phyloP scores from a whole-genome alignment of 1,140 invertebrate genomes.

The Drosophila mayri region DNA sequence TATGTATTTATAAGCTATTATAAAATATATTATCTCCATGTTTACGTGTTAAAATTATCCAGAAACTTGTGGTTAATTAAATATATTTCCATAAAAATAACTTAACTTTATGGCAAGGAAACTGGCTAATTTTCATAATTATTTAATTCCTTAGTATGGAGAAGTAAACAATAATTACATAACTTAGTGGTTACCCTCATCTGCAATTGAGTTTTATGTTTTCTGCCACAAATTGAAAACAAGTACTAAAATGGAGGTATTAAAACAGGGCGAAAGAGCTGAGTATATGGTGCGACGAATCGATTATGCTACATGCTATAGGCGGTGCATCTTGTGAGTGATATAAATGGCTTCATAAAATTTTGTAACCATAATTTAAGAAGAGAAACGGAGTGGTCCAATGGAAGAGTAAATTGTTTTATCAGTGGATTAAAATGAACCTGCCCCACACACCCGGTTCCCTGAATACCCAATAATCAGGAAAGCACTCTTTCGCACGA shows the following conservation, averaged over 20 bases:
- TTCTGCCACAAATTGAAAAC: slow-evolving; percentile 66
- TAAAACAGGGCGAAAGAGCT: slow-evolving; percentile 20
- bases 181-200: slow-evolving; percentile 27
- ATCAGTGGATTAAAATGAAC: slow-evolving; percentile 62
- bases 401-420: slow-evolving; percentile 70
- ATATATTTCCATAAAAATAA: slow-evolving; percentile 32
- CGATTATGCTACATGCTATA: slow-evolving; percentile 61
- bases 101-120: slow-evolving; percentile 39
- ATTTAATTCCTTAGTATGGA: slow-evolving; percentile 54
- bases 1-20: background rate
- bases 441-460: background rate
- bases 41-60: background rate
- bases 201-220: slow-evolving; percentile 18
- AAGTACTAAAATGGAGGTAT: slow-evolving; percentile 53
- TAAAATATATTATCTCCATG: background rate
- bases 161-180: slow-evolving; percentile 53
- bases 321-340: slow-evolving; percentile 58
- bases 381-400: slow-evolving; percentile 15
- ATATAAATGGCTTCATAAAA: slow-evolving; percentile 83
- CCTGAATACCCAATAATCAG: slow-evolving; percentile 49
- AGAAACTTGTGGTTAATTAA: slow-evolving; percentile 1
- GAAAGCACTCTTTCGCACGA: slow-evolving; percentile 8
- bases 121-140: slow-evolving; percentile 62
- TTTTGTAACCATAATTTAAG: slow-evolving; percentile 78
- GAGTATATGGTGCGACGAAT: slow-evolving; percentile 35